Conservation (phyloP, 2,113 vertebrate species). For the Esox niger region DNA sequence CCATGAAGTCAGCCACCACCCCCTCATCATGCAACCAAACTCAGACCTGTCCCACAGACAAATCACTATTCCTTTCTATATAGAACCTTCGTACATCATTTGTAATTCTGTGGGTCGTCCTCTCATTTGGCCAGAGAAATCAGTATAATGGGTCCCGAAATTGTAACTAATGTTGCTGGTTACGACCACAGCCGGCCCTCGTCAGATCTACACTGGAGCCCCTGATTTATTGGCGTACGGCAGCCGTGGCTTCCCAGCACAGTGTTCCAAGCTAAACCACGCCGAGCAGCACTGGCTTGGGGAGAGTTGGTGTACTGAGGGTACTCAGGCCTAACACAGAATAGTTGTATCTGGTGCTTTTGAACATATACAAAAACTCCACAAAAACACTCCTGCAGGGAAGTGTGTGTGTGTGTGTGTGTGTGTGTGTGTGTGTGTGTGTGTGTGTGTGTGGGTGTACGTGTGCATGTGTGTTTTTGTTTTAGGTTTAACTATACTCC, state of each 20-base stretch:
- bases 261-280: slow-evolving; percentile 33
- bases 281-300: slow-evolving; percentile 1
- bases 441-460: slow-evolving; percentile 43
- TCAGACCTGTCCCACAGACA: slow-evolving; percentile 3
- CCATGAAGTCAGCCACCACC: neutral
- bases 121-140: neutral
- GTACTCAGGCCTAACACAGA: neutral
- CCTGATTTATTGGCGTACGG: slow-evolving; percentile 33
- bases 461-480: too few relatives aligned
- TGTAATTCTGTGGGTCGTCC: too few relatives aligned
- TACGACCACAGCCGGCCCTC: slow-evolving; percentile 1
- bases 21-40: neutral
- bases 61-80: too few relatives aligned
- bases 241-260: slow-evolving; percentile 30
- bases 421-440: slow-evolving; percentile 19
- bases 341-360: slow-evolving; percentile 4
- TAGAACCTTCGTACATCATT: too few relatives aligned
- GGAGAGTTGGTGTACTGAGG: neutral
- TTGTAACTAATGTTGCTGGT: slow-evolving; percentile 14
- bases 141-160: neutral
- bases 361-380: slow-evolving; percentile 14
- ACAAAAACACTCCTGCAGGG: too few relatives aligned
- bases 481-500: too few relatives aligned
- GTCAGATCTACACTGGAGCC: slow-evolving; percentile 11
- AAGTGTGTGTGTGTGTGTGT: slow-evolving; percentile 2